Percentiles rank a stretch among this genome's conserved stretches.
Evolutionary conservation across 2,797 vertebrate genomes (phyloP).

Genomic region (Tolypeutes matacus): DNA sequence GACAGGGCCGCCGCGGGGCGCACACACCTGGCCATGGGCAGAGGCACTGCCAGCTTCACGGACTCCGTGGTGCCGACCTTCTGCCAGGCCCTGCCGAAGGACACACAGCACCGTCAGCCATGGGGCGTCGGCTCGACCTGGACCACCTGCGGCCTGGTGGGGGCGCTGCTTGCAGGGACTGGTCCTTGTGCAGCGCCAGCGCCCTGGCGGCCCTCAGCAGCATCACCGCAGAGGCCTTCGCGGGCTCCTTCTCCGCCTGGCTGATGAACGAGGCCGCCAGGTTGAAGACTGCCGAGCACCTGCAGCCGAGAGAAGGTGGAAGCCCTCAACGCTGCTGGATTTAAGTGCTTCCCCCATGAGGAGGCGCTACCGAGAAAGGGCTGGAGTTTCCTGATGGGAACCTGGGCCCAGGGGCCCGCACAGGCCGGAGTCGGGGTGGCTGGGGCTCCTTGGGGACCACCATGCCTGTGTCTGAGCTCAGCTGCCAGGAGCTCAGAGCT

Average conservation of each 20-base stretch:
- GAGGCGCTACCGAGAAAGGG: too few relatives aligned
- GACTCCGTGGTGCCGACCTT: slow-evolving; percentile 39
- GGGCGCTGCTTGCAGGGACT: slow-evolving; percentile 81
- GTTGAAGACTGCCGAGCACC: slow-evolving; percentile 89
- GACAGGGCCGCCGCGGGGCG: neutral
- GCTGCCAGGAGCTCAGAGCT: too few relatives aligned
- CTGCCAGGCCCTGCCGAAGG: slow-evolving; percentile 23
- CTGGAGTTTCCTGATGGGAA: too few relatives aligned
- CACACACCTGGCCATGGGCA: slow-evolving; percentile 79
- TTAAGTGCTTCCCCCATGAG: too few relatives aligned
- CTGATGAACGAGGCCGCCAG: slow-evolving; percentile 88
- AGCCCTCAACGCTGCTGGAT: too few relatives aligned
- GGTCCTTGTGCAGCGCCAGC: slow-evolving; percentile 87
- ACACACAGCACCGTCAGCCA: neutral
- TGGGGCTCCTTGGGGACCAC: too few relatives aligned
- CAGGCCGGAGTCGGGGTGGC: too few relatives aligned
- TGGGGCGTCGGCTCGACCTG: too few relatives aligned
- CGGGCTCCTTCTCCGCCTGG: slow-evolving; percentile 87
- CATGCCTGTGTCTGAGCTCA: too few relatives aligned
- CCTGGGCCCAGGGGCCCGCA: too few relatives aligned
- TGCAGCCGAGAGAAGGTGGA: slow-evolving; percentile 65
- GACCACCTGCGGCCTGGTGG: neutral
- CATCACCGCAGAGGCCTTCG: slow-evolving; percentile 90
- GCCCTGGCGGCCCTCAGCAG: slow-evolving; percentile 90
- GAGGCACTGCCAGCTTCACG: slow-evolving; percentile 76